Base-by-base conservation (phyloP, 2,797 vertebrate genomes). In the Pempheris klunzingeri region DNA sequence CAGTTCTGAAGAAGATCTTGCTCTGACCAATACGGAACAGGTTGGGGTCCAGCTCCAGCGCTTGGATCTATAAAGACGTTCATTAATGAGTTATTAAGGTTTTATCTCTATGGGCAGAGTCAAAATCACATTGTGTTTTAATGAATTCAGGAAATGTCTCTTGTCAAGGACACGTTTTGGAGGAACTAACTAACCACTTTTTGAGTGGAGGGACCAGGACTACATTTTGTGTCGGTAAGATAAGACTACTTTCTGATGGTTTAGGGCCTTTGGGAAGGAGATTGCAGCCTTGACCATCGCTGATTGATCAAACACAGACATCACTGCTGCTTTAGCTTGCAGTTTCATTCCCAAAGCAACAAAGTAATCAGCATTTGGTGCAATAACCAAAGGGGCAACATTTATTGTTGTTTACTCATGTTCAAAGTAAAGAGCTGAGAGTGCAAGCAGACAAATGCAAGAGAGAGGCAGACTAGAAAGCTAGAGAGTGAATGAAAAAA, bases 1-100 rank as follows among this genome's bases (percentile, higher is more conserved):
- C 98, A 5, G 98, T 97, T 86, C 98, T 96, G 94, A 99, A 99
- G 92, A 99, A 99, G 90, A 99, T 99, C 93, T 99, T 99, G 92
- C 98, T 99, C 92, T 99, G 98, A 74, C 98, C 98, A 30, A 99
- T 99, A 62, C 98, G 95, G 89, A 96, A 99, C 22, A 99, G 93
- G 90, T 99, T 99, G 55, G 96, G 96, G 77, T 99, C 98, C 89
- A 99, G 82, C 87, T 99, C 98, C 80, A 99, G 93, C 38, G 97
- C 97, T 74, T 92, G 95, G 82, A 99, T 99, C 98, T 99, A 68
- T 59, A 54, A 32, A 36, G n/a, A 74, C 14, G 0, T 38, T 79
- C 28, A 76, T 69, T 18, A 10, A 22, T n/a, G 49, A 44, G 7
- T 58, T 47, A 8, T 0, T 64, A 24, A 57, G 13, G 55, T 55